Evolutionary conservation across 64 coral and sea anemone species (phyloP), one percentile per base, ranked within the genome.

Genomic region (Porites australiensis): DNA sequence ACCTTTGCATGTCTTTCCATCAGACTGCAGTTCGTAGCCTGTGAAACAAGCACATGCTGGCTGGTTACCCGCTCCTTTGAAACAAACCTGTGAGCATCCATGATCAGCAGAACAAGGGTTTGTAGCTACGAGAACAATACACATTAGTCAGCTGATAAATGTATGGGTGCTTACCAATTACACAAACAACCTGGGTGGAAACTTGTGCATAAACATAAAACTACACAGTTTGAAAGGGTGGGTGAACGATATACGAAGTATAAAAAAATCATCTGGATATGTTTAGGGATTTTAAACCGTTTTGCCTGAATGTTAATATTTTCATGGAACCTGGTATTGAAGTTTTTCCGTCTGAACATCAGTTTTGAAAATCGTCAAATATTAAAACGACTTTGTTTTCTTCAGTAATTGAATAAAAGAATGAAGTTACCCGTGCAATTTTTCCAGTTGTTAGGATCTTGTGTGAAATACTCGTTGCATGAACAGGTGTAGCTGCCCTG

Each of bases 1-100:
- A 92, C 90, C 90, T 84, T 59, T 84, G 19, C 90, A 92, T 11
- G 16, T 92, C 55, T 92, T 75, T 7, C 79, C 79, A 47, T 92
- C 71, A 50, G 8, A 14, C 16, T 86, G 19, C 19, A 93, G 58
- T 16, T 87, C 74, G 47, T 77, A 93, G 15, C 55, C 64, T 37
- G 72, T 50, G 6, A 19, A 67, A 48, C 90, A 93, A 6, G 59
- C 72, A 44, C 90, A 93, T 16, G 20, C 87, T 20, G 52, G 10
- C 8, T 64, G 3, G 48, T 37, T 68, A 8, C 76, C 13, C 0
- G 3, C 14, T 47, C n/a, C 67, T 76, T 52, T 22, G 23, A 55
- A 93, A 71, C 90, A 93, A 50, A 93, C 51, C 2, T 93, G 90
- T 15, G 64, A 1, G 18, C 90, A 93, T 16, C 60, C 71, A 18